These are phyloP conservation scores for Ptilonorhynchus violaceus DNA, from an alignment of 2,113 vertebrate genomes.

Conservation along the genomic window DNA sequence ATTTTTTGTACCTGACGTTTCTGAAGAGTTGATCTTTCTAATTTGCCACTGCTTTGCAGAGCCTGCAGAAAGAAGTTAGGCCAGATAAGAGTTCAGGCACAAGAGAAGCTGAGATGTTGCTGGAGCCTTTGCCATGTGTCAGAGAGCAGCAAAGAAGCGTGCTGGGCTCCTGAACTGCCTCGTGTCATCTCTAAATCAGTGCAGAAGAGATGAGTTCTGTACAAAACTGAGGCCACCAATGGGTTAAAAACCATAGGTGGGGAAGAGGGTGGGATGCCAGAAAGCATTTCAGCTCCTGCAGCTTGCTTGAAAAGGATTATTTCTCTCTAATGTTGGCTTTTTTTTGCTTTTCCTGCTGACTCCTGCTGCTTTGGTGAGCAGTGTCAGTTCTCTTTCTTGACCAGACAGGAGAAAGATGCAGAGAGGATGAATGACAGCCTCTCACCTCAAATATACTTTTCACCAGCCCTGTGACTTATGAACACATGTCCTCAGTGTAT, in stretches of 20 bases:
- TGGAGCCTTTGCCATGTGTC: not conserved
- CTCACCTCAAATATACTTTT: slow-evolving; percentile 70
- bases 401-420: slow-evolving; percentile 15
- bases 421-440: slow-evolving; percentile 68
- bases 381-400: slow-evolving; percentile 59
- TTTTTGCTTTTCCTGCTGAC: slow-evolving; percentile 63
- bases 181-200: not conserved
- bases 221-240: not conserved
- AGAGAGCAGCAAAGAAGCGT: not conserved
- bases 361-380: slow-evolving; percentile 65
- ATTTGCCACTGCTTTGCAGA: not conserved
- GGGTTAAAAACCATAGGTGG: not conserved
- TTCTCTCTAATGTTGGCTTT: slow-evolving; percentile 9
- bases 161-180: not conserved
- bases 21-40: not conserved
- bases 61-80: not conserved
- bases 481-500: slow-evolving; percentile 36
- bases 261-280: slow-evolving; percentile 23
- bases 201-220: not conserved
- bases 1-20: not conserved
- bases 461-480: slow-evolving; percentile 61
- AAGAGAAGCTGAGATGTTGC: not conserved
- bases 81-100: not conserved
- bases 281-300: not conserved
- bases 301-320: slow-evolving; percentile 43